A percentile compares a stretch with the other conserved stretches of the same genome.
Evolutionary conservation across 2,888 invertebrate species (phyloP).

Genomic region (Cephus pulcher): DNA sequence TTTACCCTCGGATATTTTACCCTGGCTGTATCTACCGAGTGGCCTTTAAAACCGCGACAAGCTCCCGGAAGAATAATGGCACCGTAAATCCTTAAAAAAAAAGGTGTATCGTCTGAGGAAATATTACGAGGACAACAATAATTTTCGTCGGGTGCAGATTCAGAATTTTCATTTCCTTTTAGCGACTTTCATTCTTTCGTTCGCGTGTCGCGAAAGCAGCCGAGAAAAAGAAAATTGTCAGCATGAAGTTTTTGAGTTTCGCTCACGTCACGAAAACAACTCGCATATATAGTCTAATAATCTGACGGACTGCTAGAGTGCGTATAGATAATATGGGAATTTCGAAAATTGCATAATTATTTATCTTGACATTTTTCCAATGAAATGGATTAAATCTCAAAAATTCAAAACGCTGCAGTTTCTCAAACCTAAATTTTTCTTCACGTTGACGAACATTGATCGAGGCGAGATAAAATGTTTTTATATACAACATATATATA

Average conservation of each 20-base stretch:
- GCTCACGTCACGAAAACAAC: neutral
- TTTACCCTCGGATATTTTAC: slow-evolving; percentile 21
- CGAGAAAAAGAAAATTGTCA: neutral
- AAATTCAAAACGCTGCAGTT: too few relatives aligned
- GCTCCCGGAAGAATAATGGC: slow-evolving; percentile 24
- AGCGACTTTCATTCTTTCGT: neutral
- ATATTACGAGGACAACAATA: slow-evolving; percentile 27
- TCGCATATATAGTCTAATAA: neutral
- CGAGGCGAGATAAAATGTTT: neutral
- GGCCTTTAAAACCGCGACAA: slow-evolving; percentile 25
- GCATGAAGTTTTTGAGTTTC: too few relatives aligned
- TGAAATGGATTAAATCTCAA: neutral
- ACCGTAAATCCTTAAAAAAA: slow-evolving; percentile 25
- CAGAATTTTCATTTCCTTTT: neutral
- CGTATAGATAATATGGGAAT: neutral
- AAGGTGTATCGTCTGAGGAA: slow-evolving; percentile 28
- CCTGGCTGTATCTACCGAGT: slow-evolving; percentile 17
- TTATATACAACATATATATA: neutral
- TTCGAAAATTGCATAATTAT: neutral
- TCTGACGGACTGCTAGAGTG: neutral
- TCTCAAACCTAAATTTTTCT: too few relatives aligned
- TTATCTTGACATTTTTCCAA: neutral
- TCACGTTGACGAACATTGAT: too few relatives aligned
- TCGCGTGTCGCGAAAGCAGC: neutral
- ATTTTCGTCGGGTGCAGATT: neutral